Percentiles rank a stretch among this genome's conserved stretches.
phyloP scores from a whole-genome alignment of 2,113 vertebrate genomes.

The Vulpes vulpes region DNA sequence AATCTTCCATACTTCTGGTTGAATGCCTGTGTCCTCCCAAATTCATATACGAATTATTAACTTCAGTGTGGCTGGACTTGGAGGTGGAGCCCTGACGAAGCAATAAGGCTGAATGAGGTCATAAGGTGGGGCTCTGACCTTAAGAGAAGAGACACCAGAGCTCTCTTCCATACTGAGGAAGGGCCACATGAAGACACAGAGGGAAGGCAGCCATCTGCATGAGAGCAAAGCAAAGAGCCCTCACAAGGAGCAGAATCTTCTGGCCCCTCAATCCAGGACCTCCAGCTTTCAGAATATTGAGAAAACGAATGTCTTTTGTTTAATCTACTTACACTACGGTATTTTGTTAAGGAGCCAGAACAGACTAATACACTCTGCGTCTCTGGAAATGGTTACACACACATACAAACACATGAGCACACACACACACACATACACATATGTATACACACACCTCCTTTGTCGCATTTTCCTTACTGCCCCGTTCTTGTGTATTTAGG shows the following conservation, averaged over 20 bases:
- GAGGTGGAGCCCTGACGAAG: not conserved
- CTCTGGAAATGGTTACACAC: not conserved
- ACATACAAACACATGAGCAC: rapidly evolving
- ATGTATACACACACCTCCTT: rapidly evolving
- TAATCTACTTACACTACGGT: rapidly evolving
- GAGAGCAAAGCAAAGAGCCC: not conserved
- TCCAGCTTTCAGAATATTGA: not conserved
- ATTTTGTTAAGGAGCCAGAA: not conserved
- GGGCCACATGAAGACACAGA: rapidly evolving
- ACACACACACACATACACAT: too few species aligned
- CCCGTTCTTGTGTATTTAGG: not conserved
- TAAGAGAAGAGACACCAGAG: too few species aligned
- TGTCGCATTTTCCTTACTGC: too few species aligned
- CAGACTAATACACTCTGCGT: rapidly evolving
- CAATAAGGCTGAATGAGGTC: rapidly evolving
- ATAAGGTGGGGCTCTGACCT: not conserved
- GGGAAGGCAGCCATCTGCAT: not conserved
- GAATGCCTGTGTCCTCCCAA: not conserved
- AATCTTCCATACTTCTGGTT: rapidly evolving
- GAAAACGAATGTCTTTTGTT: not conserved
- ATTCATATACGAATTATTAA: rapidly evolving
- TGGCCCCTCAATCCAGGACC: too few species aligned
- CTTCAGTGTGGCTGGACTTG: not conserved
- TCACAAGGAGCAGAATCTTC: rapidly evolving
- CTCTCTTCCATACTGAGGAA: too few species aligned